A percentile compares a stretch with the other conserved stretches of the same genome.
Evolutionary conservation across 2,113 vertebrate genomes (phyloP).

Genomic region (Beaufortia kweichowensis): DNA sequence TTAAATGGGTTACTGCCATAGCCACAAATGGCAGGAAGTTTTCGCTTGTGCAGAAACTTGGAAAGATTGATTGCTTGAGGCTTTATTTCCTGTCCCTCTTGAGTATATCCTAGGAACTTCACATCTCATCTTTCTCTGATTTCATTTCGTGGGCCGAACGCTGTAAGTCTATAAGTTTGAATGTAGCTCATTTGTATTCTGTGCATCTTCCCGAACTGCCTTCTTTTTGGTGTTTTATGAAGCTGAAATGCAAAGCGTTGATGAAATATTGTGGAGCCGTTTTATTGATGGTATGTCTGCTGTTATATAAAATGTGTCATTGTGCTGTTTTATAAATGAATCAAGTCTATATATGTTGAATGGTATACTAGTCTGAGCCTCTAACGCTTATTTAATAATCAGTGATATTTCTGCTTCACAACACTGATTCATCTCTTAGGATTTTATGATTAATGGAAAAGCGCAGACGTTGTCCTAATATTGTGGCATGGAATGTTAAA

Average conservation of each 20-base stretch:
- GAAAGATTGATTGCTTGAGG: conserved; percentile 60
- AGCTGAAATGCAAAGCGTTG: conserved; percentile 24
- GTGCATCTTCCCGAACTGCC: conserved; percentile 23
- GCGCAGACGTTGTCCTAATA: not conserved
- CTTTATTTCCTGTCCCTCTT: conserved; percentile 43
- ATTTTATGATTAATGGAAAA: conserved; percentile 16
- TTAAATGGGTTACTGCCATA: conserved; percentile 77
- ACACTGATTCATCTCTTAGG: not conserved
- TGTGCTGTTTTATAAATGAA: conserved; percentile 24
- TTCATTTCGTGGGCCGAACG: conserved; percentile 50
- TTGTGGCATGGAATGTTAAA: not conserved
- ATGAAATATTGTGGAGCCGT: conserved; percentile 36
- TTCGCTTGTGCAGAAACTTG: conserved; percentile 58
- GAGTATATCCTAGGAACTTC: conserved; percentile 56
- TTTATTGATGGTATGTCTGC: conserved; percentile 38
- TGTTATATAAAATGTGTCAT: conserved; percentile 14
- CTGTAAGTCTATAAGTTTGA: conserved; percentile 43
- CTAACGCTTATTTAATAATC: conserved; percentile 24
- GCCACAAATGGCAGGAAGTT: conserved; percentile 72
- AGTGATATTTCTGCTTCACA: not conserved
- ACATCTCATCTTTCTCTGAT: conserved; percentile 53
- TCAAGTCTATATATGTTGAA: conserved; percentile 21
- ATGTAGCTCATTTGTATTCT: conserved; percentile 56
- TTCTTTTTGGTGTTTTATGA: conserved; percentile 30
- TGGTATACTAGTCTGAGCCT: conserved; percentile 22